Evolutionary conservation across 1,140 invertebrate genomes (phyloP), one percentile per base, ranked within the genome.

Genomic region (Drosophila busckii): DNA sequence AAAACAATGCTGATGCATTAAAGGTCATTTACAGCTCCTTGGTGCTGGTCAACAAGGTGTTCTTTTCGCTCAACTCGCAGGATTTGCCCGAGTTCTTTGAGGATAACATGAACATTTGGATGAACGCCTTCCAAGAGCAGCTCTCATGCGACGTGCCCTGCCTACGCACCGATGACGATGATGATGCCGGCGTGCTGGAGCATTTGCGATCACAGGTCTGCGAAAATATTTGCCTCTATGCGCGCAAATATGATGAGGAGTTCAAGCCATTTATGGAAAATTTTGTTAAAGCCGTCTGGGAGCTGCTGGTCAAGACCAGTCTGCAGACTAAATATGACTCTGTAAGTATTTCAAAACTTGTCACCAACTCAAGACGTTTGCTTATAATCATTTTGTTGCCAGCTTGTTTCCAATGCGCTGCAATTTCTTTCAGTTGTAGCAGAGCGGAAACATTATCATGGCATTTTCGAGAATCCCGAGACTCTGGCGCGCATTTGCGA

Each of bases 61-160:
- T 98, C 88, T 96, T 97, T 87, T 98, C 96, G 2, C 90, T 99
- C 2, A 99, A 99, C 88, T 96, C 92, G 67, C 97, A 98, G 90
- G 98, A 99, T 89, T 89, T 99, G 60, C 97, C 98, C 0, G 97
- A 99, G 89, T 98, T 96, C 89, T 99, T 99, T 89, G 97, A 99
- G 88, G 98, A 99, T 84, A 97, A 98, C 84, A 98, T 99, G 93
- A 89, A 90, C 37, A 90, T 90, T 7, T 99, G 98, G 98, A 98
- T 99, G 97, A 90, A 90, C 0, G 92, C 96, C 85, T 97, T 99
- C 66, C 91, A 96, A 19, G 91, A 90, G 29, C 89, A 99, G 4
- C 88, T 99, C 5, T 93, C 91, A 64, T 89, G 89, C 3, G 92
- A 98, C 87, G 93, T 96, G 26, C 93, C 93, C 2, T 89, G 90